Conservation (phyloP, 2,888 invertebrate genomes). For the Mythimna pallens region DNA sequence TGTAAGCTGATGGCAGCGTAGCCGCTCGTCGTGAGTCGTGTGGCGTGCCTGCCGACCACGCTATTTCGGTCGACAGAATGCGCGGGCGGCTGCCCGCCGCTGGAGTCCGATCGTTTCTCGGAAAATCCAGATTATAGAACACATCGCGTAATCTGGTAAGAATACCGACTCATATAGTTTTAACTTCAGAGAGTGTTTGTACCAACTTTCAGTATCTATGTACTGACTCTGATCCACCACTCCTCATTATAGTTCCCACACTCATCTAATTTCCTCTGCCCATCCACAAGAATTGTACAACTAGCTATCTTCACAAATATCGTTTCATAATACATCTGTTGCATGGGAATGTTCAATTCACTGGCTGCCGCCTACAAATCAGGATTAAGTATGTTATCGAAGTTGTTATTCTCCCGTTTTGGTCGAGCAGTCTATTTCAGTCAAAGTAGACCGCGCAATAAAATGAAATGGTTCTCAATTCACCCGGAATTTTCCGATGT, state of each 20-base stretch:
- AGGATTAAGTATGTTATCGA: constrained; percentile 38
- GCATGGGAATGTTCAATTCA: constrained; percentile 9
- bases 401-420: constrained; percentile 47
- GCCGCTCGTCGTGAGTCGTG: constrained; percentile 16
- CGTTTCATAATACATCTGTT: constrained; percentile 9
- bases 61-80: constrained; percentile 77
- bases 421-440: constrained; percentile 56
- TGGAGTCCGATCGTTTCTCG: constrained; percentile 76
- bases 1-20: constrained; percentile 61
- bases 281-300: background rate
- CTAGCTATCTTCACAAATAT: background rate
- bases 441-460: constrained; percentile 57
- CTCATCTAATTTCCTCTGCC: background rate
- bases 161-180: constrained; percentile 49
- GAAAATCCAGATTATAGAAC: constrained; percentile 77
- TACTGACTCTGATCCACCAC: background rate
- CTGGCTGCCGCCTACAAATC: constrained; percentile 24
- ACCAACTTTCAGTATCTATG: background rate
- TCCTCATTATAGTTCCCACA: background rate
- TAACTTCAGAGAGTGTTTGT: constrained; percentile 13
- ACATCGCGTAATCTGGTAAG: constrained; percentile 71
- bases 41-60: constrained; percentile 60
- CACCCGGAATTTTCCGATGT: constrained; percentile 59
- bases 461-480: constrained; percentile 54
- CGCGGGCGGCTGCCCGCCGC: constrained; percentile 71